Base-by-base conservation (phyloP, 1,140 invertebrate species). In the Meloidogyne exigua region DNA sequence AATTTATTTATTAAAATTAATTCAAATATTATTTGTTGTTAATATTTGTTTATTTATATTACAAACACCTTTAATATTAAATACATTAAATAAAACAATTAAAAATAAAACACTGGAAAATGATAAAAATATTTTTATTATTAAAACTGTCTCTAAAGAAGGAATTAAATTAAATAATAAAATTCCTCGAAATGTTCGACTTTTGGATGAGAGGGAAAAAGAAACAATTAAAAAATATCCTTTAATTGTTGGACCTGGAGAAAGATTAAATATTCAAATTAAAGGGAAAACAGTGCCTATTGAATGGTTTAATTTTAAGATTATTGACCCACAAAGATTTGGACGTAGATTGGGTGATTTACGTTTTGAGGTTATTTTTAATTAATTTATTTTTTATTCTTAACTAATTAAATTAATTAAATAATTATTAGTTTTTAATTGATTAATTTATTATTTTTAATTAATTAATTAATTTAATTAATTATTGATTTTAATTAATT, bases 1-100 rank as follows among this genome's bases (percentile, higher is more conserved):
- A 57, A 57, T 57, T 57, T 57, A 7, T 57, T n/a, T 57, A 57
- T 57, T 57, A n/a, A 57, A n/a, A 57, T 57, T 57, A 57, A n/a
- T 57, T 57, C 49, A 57, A 57, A 15, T 57, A 57, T 57, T 57
- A 57, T 57, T 57, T 57, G 0, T 57, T 57, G 18, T n/a, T n/a
- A 57, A 57, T 57, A 57, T 57, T 18, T n/a, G 18, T 57, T 21
- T 57, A 57, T 57, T 57, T 57, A 57, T 57, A 9, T 57, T 57
- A 57, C 49, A 57, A 57, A 57, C 49, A 21, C 18, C 49, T 21
- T 57, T 57, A 57, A n/a, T 57, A 57, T n/a, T 57, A 57, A 57
- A 18, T 18, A 18, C 44, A 18, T 18, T 49, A 49, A 49, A 49
- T 49, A 15, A 49, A 49, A 49, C 15, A 49, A 49, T 49, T 18